Percentiles rank a stretch among this genome's conserved stretches.
Evolutionary conservation across 2,888 invertebrate species (phyloP).

Genomic region (Periphyllus acericola): DNA sequence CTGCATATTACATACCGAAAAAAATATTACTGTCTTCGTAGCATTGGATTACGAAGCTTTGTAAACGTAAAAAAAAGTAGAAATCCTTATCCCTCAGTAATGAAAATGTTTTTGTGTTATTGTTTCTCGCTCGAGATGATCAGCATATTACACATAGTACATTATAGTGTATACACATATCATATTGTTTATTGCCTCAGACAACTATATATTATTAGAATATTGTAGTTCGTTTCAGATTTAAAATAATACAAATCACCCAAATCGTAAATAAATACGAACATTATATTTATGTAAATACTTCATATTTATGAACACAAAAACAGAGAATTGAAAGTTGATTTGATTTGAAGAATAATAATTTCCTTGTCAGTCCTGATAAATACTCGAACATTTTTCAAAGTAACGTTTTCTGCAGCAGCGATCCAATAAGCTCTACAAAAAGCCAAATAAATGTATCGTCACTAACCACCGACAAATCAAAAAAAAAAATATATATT

Average conservation of each 20-base stretch:
- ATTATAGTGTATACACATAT: not conserved
- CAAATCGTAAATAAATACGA: not conserved
- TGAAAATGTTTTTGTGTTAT: not conserved
- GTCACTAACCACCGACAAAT: not conserved
- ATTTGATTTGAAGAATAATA: conserved; percentile 32
- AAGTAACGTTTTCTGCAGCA: not conserved
- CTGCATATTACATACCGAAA: not conserved
- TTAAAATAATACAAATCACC: conserved; percentile 28
- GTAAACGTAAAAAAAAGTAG: not conserved
- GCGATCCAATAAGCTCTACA: not conserved
- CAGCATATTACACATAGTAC: not conserved
- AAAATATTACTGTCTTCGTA: not conserved
- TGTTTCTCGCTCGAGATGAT: not conserved
- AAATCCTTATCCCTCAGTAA: not conserved
- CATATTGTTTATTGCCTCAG: not conserved
- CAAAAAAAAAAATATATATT: not conserved
- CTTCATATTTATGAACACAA: not conserved
- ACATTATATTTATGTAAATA: conserved; percentile 13
- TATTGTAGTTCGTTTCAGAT: not conserved
- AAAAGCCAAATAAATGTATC: conserved; percentile 31
- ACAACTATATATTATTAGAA: not conserved
- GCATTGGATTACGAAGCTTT: conserved; percentile 4
- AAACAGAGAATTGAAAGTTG: not conserved
- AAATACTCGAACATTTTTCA: conserved; percentile 28
- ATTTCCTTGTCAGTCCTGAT: conserved; percentile 6